Percentiles rank a stretch among this genome's conserved stretches.
These are phyloP conservation scores for Mesorhabditis spiculigera DNA, from an alignment of 2,888 invertebrate species.

Conservation along the genomic window DNA sequence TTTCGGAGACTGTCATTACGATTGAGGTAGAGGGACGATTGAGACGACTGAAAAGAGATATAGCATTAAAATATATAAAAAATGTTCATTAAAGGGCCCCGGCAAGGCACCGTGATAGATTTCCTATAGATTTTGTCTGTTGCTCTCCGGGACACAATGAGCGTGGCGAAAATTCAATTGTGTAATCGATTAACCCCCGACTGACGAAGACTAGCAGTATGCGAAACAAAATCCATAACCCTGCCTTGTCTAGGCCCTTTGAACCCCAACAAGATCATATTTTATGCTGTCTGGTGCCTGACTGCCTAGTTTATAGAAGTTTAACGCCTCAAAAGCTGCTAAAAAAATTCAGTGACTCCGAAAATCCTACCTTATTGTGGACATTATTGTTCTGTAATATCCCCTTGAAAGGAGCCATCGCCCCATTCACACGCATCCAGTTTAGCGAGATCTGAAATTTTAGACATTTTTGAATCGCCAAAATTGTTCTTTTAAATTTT, in stretches of 20 bases:
- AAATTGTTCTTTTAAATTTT: too few species aligned
- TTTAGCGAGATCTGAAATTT: constrained; percentile 53
- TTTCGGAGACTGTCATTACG: background rate
- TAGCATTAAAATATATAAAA: too few species aligned
- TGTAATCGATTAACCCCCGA: background rate
- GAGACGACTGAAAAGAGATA: background rate
- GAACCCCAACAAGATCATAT: too few species aligned
- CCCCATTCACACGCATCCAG: constrained; percentile 55
- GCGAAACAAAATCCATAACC: background rate
- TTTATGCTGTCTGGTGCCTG: too few species aligned
- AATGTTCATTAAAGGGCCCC: too few species aligned
- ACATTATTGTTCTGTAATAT: background rate
- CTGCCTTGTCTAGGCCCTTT: too few species aligned
- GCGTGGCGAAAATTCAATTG: background rate
- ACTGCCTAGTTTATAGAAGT: too few species aligned
- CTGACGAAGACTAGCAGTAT: background rate
- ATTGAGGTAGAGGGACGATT: background rate
- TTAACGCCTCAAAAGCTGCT: background rate
- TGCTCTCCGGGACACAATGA: too few species aligned
- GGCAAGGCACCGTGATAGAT: too few species aligned
- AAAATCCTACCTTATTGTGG: background rate
- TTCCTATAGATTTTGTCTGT: too few species aligned
- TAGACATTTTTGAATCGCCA: too few species aligned
- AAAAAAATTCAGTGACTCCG: background rate
- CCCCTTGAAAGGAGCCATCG: constrained; percentile 29